A percentile compares a stretch with the other conserved stretches of the same genome.
Evolutionary conservation across 2,113 vertebrate genomes (phyloP).

Genomic region (Amia ocellicauda): DNA sequence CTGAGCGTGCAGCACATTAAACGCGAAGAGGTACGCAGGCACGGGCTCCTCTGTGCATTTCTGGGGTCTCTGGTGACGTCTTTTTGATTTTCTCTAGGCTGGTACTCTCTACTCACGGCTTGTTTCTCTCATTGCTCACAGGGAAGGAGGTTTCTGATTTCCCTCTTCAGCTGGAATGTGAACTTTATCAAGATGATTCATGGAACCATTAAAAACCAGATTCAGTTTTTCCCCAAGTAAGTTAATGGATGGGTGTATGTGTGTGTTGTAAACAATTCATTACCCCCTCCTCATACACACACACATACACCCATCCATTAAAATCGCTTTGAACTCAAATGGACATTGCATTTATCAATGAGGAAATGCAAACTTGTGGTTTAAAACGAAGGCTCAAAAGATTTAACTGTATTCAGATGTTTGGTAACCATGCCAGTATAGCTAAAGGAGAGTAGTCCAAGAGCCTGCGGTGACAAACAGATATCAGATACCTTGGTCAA

Average conservation of each 20-base stretch:
- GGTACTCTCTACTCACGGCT: background rate
- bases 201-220: constrained; percentile 87
- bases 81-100: background rate
- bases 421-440: too few species aligned
- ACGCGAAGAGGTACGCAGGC: constrained; percentile 76
- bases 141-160: constrained; percentile 91
- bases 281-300: too few species aligned
- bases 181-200: constrained; percentile 89
- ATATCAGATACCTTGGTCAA: too few species aligned
- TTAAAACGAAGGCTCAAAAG: too few species aligned
- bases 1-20: constrained; percentile 66
- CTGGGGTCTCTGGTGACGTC: background rate
- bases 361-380: too few species aligned
- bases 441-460: too few species aligned
- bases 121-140: constrained; percentile 41
- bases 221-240: constrained; percentile 83
- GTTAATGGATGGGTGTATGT: constrained; percentile 28
- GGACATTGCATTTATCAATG: too few species aligned
- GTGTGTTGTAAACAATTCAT: too few species aligned
- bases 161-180: constrained; percentile 86
- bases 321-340: too few species aligned
- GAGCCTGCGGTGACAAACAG: too few species aligned
- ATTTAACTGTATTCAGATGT: too few species aligned
- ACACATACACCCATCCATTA: too few species aligned
- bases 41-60: background rate